Percentiles rank a stretch among this genome's conserved stretches.
phyloP scores from a whole-genome alignment of 1,140 invertebrate species.

The Habropoda laboriosa region DNA sequence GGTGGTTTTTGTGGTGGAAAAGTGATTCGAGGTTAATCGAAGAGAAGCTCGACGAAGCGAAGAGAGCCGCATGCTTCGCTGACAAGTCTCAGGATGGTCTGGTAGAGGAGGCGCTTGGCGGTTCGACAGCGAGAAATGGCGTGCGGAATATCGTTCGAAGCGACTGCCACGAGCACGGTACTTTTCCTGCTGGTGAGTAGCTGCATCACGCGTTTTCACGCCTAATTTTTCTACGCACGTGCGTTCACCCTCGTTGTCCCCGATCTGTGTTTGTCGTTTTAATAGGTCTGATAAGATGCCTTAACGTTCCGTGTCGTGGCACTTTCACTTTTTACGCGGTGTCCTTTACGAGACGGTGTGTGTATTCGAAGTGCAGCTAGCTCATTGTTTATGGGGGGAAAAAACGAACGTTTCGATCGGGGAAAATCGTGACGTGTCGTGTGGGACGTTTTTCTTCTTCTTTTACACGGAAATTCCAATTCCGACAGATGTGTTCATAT shows the following conservation, averaged over 20 bases:
- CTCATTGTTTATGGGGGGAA: slow-evolving; percentile 16
- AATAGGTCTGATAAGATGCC: slow-evolving; percentile 9
- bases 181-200: slow-evolving; percentile 79
- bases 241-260: no score
- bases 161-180: slow-evolving; percentile 75
- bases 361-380: no score
- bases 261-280: background rate
- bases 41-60: slow-evolving; percentile 3
- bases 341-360: background rate
- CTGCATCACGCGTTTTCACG: background rate
- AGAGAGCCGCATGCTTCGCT: slow-evolving; percentile 26
- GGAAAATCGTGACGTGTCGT: background rate
- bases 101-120: slow-evolving; percentile 66
- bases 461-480: no score
- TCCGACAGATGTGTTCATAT: no score
- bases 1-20: slow-evolving; percentile 54
- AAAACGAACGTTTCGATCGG: background rate
- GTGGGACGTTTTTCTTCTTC: no score
- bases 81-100: slow-evolving; percentile 71
- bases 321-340: slow-evolving; percentile 41
- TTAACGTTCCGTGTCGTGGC: background rate
- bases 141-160: slow-evolving; percentile 74
- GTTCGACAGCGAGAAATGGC: slow-evolving; percentile 76
- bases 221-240: background rate
- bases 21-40: slow-evolving; percentile 45